phyloP scores from a whole-genome alignment of 2,888 invertebrate species.

The Leptopilina drosophilae region DNA sequence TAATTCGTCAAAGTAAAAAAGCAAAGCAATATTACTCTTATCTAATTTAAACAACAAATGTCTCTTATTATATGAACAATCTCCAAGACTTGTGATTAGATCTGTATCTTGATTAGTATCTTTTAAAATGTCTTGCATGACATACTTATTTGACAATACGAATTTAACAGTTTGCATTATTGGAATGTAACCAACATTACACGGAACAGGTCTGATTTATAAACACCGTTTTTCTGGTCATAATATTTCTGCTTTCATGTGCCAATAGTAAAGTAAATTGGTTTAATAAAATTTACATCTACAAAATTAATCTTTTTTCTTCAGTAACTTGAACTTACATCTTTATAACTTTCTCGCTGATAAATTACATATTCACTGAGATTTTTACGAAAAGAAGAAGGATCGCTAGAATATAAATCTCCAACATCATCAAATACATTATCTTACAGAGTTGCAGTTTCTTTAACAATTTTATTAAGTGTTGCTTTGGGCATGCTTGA shows the following conservation, averaged over 20 bases:
- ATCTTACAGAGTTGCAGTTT: not conserved
- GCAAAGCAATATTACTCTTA: conserved; percentile 36
- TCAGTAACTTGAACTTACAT: too few species aligned
- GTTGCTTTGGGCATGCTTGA: not conserved
- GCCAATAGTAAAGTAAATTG: conserved; percentile 3
- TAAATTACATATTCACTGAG: too few species aligned
- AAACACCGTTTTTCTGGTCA: not conserved
- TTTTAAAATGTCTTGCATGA: not conserved
- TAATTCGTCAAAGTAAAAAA: conserved; percentile 29
- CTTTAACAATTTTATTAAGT: not conserved
- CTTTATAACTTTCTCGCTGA: too few species aligned
- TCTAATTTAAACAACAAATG: conserved; percentile 30
- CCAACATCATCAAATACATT: too few species aligned
- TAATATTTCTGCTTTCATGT: not conserved
- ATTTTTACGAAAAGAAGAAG: not conserved
- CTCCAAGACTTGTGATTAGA: not conserved
- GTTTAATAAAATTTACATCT: not conserved
- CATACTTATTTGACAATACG: too few species aligned
- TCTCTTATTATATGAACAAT: conserved; percentile 27
- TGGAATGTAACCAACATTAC: not conserved
- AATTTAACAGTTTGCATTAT: not conserved
- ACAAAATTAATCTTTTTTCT: not conserved
- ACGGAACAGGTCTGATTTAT: not conserved
- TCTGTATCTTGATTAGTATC: not conserved
- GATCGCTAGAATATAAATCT: too few species aligned